Conservation (phyloP, 2,113 vertebrate genomes). For the Thunnus maccoyii region DNA sequence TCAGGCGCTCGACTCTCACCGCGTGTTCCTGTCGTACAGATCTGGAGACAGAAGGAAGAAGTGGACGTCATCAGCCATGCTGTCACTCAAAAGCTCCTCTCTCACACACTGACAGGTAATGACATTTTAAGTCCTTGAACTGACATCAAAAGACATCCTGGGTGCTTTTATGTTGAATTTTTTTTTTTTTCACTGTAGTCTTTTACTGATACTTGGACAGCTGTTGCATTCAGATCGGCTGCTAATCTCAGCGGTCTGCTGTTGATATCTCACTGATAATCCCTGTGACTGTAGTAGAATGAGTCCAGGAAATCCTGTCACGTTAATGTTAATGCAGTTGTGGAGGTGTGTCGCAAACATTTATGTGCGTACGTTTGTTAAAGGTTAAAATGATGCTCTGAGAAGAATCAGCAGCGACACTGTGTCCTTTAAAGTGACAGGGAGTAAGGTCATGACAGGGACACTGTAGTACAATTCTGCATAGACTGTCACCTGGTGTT, state of each 20-base stretch:
- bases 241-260: conserved; percentile 33
- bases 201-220: background rate
- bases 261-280: conserved; percentile 26
- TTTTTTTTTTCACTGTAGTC: background rate
- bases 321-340: background rate
- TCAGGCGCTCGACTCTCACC: conserved; percentile 11
- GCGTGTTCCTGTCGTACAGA: background rate
- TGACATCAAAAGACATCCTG: too few relatives aligned
- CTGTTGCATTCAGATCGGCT: background rate
- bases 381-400: conserved; percentile 36
- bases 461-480: background rate
- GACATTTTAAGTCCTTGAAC: background rate
- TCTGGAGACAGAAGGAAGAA: conserved; percentile 20
- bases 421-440: conserved; percentile 41
- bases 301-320: background rate
- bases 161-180: too few relatives aligned
- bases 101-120: background rate
- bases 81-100: background rate
- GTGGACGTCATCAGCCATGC: background rate
- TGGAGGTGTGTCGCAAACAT: background rate
- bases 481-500: background rate
- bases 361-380: background rate
- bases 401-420: conserved; percentile 20
- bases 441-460: background rate
- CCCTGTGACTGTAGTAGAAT: conserved; percentile 24